phyloP scores from a whole-genome alignment of 2,797 vertebrate species.

The Tokudaia muenninki region DNA sequence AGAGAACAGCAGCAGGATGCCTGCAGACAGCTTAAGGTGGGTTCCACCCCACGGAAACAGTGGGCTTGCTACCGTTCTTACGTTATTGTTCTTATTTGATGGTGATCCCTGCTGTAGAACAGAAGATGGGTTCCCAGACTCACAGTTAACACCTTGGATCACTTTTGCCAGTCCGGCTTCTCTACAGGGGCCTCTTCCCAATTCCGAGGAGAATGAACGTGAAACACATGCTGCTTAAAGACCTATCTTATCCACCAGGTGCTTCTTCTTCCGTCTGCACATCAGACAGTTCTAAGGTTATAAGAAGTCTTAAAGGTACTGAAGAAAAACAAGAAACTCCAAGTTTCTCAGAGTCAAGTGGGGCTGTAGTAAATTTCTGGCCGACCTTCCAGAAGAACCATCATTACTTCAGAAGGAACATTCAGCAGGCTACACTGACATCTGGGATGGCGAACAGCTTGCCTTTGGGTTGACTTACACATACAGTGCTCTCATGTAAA shows the following conservation, averaged over 20 bases:
- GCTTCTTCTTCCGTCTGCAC: not conserved
- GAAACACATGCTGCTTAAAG: not conserved
- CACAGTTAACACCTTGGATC: not conserved
- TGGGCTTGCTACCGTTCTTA: not conserved
- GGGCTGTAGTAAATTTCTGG: not conserved
- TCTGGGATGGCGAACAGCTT: conserved; percentile 57
- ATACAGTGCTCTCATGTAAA: conserved; percentile 60
- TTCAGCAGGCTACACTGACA: conserved; percentile 2
- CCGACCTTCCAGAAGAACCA: not conserved
- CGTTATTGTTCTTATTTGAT: not conserved
- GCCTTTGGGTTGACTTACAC: conserved; percentile 64
- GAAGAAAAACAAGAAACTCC: conserved; percentile 19
- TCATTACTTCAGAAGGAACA: not conserved
- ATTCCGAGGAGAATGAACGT: not conserved
- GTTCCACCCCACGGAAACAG: not conserved
- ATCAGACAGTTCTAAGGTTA: conserved; percentile 63
- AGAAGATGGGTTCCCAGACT: not conserved
- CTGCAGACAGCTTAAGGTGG: not conserved
- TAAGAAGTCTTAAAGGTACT: not conserved
- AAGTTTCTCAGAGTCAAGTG: conserved; percentile 28
- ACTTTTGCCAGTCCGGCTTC: not conserved
- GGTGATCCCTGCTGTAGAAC: not conserved
- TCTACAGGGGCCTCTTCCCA: not conserved
- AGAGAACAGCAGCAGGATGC: not conserved
- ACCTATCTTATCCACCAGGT: not conserved